phyloP scores from a whole-genome alignment of 2,113 vertebrate species.

The Ardeotis arabs region DNA sequence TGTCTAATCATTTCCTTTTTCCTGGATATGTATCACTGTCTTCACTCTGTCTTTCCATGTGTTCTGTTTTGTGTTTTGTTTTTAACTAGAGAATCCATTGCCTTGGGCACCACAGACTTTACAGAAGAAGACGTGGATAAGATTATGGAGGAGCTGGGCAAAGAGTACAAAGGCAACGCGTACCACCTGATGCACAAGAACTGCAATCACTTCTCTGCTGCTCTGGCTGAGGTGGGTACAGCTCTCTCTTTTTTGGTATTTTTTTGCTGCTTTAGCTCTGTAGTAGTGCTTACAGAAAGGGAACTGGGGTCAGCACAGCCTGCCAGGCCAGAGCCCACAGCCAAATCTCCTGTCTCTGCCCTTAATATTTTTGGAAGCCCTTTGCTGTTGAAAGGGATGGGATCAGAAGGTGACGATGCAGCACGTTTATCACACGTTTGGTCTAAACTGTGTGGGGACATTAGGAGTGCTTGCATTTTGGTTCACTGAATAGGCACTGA shows the following conservation, averaged over 20 bases:
- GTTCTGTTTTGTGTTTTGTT: neutral
- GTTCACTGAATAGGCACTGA: neutral
- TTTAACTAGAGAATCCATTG: conserved; percentile 86
- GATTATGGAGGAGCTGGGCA: conserved; percentile 92
- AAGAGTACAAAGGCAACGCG: conserved; percentile 87
- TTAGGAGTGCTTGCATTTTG: neutral
- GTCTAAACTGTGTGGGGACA: neutral
- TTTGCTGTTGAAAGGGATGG: neutral
- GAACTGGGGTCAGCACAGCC: neutral
- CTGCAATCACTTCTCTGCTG: conserved; percentile 90
- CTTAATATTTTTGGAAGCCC: neutral
- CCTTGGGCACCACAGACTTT: conserved; percentile 90
- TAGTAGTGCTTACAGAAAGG: neutral
- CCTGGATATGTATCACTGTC: neutral
- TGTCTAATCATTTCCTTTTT: neutral
- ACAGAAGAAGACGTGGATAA: conserved; percentile 90
- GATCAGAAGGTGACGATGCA: neutral
- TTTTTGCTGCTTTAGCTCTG: neutral
- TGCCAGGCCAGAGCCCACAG: neutral
- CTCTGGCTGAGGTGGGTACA: conserved; percentile 84
- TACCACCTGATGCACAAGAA: conserved; percentile 93
- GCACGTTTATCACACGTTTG: neutral
- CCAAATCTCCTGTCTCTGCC: neutral
- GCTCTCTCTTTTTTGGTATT: neutral
- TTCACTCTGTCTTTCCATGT: neutral